Evolutionary conservation across 2,797 vertebrate genomes (phyloP).

Genomic region (Acipenser ruthenus): DNA sequence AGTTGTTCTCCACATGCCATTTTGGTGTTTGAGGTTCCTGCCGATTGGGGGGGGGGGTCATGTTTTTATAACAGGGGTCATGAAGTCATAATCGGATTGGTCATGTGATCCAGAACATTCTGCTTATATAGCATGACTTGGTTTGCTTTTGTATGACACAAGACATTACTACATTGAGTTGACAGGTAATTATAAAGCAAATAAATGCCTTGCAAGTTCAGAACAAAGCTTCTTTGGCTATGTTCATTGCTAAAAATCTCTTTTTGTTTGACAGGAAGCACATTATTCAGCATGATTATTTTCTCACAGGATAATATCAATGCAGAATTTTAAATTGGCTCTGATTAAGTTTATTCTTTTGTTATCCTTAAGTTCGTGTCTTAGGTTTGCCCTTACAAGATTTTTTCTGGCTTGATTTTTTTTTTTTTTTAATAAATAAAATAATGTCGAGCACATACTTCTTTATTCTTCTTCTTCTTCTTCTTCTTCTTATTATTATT

Average conservation of each 20-base stretch:
- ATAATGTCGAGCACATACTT: no score
- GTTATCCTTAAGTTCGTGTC: background rate
- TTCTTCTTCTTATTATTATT: no score
- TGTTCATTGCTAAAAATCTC: constrained; percentile 48
- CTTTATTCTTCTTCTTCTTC: no score
- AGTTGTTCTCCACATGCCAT: constrained; percentile 53
- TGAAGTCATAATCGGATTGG: constrained; percentile 56
- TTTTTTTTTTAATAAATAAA: no score
- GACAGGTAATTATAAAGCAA: constrained; percentile 78
- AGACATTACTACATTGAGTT: constrained; percentile 70
- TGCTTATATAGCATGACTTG: constrained; percentile 57
- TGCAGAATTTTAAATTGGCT: constrained; percentile 13
- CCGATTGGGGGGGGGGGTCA: constrained; percentile 39
- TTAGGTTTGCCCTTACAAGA: background rate
- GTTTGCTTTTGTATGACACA: constrained; percentile 93
- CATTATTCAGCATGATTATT: constrained; percentile 58
- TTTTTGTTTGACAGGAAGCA: constrained; percentile 57
- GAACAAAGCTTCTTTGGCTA: constrained; percentile 50
- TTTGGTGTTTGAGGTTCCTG: constrained; percentile 48
- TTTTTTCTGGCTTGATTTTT: no score
- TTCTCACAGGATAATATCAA: constrained; percentile 36
- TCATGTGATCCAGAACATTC: constrained; percentile 51
- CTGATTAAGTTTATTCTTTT: constrained; percentile 11
- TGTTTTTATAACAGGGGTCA: constrained; percentile 58
- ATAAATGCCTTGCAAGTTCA: constrained; percentile 71